Evolutionary conservation across 2,797 vertebrate species (phyloP), one percentile per base, ranked within the genome.

Genomic region (Sebastes matsubarae): DNA sequence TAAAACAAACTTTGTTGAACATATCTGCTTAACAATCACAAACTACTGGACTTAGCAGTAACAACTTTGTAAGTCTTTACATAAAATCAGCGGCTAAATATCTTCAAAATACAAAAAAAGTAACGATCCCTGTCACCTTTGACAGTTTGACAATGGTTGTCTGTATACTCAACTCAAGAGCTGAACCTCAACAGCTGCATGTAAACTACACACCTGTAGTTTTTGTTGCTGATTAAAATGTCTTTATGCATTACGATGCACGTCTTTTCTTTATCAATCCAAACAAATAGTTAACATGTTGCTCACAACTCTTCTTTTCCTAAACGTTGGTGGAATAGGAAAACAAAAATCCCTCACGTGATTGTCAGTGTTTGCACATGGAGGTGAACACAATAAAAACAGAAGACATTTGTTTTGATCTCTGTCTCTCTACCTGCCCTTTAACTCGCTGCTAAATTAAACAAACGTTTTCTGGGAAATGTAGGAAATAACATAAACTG

Each of bases 1-100:
- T 84, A 84, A 86, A 84, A 88, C 68, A 75, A 89, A 84, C 54
- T 27, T 50, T 27, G 5, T 27, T 67, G 16, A 81, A 87, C 60
- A 63, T 2, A 46, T 64, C 34, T 77, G 29, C 14, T 27, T 8
- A 68, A 82, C 72, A 25, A 52, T 32, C 11, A 42, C 55, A 79
- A 52, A 79, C 30, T 5, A 61, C 24, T 59, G 30, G 68, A 73
- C 60, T 10, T 5, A 55, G 9, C 14, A 52, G 59, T 24, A 54
- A 58, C 32, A 80, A 79, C n/a, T 4, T 3, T 16, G 0, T 5
- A 60, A 32, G 52, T 59, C 6, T 68, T 59, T 18, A 68, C 65
- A 36, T 81, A 86, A 90, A 86, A 80, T 30, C 46, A 59, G 61
- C 12, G 0, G 6, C 13, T 38, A 29, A 58, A 82, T 30, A 65